These are phyloP conservation scores for Chloroclystis v-ata DNA, from an alignment of 2,888 invertebrate genomes.

Conservation along the genomic window DNA sequence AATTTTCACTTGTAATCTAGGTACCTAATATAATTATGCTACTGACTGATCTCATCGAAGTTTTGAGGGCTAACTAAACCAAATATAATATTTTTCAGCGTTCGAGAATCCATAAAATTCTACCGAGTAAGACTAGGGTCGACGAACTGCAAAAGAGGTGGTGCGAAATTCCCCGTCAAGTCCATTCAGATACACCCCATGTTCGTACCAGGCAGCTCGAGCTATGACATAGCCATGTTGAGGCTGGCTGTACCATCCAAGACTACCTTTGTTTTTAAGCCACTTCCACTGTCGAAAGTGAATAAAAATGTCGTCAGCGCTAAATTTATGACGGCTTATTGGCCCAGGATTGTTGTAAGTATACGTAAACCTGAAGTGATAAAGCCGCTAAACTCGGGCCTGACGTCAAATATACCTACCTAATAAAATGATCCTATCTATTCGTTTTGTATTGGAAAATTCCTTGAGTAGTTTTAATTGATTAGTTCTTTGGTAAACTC, in stretches of 20 bases:
- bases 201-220: slow-evolving; percentile 40
- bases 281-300: slow-evolving; percentile 45
- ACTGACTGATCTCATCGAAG: no score
- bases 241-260: slow-evolving; percentile 38
- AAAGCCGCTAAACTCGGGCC: no score
- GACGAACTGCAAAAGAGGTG: slow-evolving; percentile 59
- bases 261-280: slow-evolving; percentile 37
- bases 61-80: background rate
- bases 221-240: slow-evolving; percentile 53
- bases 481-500: no score
- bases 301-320: slow-evolving; percentile 44
- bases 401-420: no score
- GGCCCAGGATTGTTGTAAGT: slow-evolving; percentile 67
- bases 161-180: slow-evolving; percentile 44
- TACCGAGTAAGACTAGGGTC: slow-evolving; percentile 56
- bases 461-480: no score
- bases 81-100: slow-evolving; percentile 38
- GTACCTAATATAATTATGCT: no score
- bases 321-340: slow-evolving; percentile 57
- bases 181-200: slow-evolving; percentile 50
- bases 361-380: no score
- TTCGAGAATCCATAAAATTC: slow-evolving; percentile 56
- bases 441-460: no score
- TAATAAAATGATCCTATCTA: no score
- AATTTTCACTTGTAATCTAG: no score